Base-by-base conservation (phyloP, 1,140 invertebrate genomes). In the Diploscapter pachys region DNA sequence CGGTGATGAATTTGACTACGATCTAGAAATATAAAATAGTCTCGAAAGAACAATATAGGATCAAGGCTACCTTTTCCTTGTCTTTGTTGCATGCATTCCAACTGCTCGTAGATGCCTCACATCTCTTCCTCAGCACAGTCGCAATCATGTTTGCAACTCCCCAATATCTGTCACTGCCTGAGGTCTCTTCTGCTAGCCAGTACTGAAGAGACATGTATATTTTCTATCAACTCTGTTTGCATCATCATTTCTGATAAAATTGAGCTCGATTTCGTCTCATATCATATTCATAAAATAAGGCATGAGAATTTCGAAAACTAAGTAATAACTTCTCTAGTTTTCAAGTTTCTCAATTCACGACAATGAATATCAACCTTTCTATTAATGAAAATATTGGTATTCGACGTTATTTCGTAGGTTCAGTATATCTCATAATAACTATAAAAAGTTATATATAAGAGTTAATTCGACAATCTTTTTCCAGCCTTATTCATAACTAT, bases 81-180 rank as follows among this genome's bases (percentile, higher is more conserved):
- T 71, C 69, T 13, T 71, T 76, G 11, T 76, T 63, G 50, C 75
- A 76, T 4, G 68, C 50, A 31, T 76, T 76, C 31, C 65, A 48
- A 49, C 55, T 65, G 48, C 65, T 70, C 11, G 70, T 61, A 3
- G 69, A 61, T 13, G 54, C 52, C 11, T 72, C 75, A 54, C 75
- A 76, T 54, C 70, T 56, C 48, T 62, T 71, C 8, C 56, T 48
- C 5, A 76, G 70, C n/a, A 76, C 63, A 5, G 75, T 76, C n/a
- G 70, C 75, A 55, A 76, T 64, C 4, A 71, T 66, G 56, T 76
- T 76, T 11, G 75, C 75, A 8, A 76, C 4, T 52, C 72, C 63
- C 75, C 75, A 76, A 51, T 75, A 75, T 9, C 51, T 53, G 9
- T 64, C 68, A 2, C 48, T 52, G 11, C 66, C 62, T 56, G 57